Evolutionary conservation across 2,113 vertebrate species (phyloP).

Genomic region (Grallaria varia): DNA sequence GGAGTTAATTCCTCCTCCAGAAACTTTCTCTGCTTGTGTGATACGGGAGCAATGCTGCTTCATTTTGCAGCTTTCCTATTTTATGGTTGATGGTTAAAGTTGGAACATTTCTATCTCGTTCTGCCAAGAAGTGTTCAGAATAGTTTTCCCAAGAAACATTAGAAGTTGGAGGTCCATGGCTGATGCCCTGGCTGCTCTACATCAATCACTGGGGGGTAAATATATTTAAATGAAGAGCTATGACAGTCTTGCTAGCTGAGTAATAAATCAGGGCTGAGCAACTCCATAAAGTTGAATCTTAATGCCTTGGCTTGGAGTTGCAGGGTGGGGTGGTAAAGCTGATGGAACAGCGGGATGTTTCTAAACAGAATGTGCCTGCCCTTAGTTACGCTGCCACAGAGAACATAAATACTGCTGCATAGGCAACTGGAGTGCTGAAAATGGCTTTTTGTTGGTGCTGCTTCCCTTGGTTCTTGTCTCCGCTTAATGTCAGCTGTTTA

Average conservation of each 20-base stretch:
- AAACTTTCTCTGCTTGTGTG: neutral
- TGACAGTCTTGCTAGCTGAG: neutral
- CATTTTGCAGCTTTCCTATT: neutral
- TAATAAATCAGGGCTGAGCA: constrained; percentile 30
- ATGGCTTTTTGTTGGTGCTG: constrained; percentile 8
- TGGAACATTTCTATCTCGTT: neutral
- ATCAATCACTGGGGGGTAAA: neutral
- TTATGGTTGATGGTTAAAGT: neutral
- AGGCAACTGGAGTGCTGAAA: neutral
- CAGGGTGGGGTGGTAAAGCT: constrained; percentile 9
- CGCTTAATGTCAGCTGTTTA: neutral
- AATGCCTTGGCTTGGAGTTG: constrained; percentile 27
- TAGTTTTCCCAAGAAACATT: neutral
- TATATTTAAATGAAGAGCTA: constrained; percentile 11
- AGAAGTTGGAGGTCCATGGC: neutral
- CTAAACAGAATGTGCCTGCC: constrained; percentile 34
- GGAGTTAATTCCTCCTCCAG: neutral
- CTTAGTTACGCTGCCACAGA: constrained; percentile 34
- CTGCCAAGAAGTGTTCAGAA: neutral
- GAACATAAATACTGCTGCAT: constrained; percentile 11
- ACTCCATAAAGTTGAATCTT: neutral
- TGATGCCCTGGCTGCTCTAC: constrained; percentile 1
- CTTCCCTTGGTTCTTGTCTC: neutral
- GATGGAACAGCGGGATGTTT: neutral
- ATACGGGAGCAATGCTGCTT: neutral